Conservation (phyloP, 2,888 invertebrate species). For the Tinea semifulvella region DNA sequence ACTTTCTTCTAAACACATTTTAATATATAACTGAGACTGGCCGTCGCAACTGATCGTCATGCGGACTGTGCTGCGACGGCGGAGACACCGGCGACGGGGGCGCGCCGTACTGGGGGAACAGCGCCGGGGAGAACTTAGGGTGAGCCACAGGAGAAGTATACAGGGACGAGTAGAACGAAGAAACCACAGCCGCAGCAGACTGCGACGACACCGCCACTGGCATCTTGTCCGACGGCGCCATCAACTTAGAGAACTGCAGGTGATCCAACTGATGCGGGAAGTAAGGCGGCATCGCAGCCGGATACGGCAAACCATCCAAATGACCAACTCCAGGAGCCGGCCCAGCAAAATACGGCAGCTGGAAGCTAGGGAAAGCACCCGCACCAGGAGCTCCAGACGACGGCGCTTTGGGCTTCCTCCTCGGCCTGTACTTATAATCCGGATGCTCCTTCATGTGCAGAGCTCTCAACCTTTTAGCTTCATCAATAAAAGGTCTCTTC, state of each 20-base stretch:
- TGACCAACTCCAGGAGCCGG: slow-evolving; percentile 66
- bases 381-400: slow-evolving; percentile 57
- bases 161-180: slow-evolving; percentile 74
- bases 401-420: slow-evolving; percentile 83
- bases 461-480: slow-evolving; percentile 88
- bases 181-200: slow-evolving; percentile 69
- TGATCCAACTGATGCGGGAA: slow-evolving; percentile 80
- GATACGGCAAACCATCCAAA: slow-evolving; percentile 70
- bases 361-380: slow-evolving; percentile 71
- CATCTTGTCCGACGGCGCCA: slow-evolving; percentile 55
- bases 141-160: slow-evolving; percentile 66
- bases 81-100: slow-evolving; percentile 58
- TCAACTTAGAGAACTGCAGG: slow-evolving; percentile 70
- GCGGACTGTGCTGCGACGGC: slow-evolving; percentile 54
- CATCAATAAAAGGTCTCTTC: slow-evolving; percentile 94
- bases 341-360: slow-evolving; percentile 71
- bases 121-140: slow-evolving; percentile 60
- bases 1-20: slow-evolving; percentile 2
- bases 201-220: slow-evolving; percentile 51
- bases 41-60: slow-evolving; percentile 70
- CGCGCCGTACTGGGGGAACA: slow-evolving; percentile 62
- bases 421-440: slow-evolving; percentile 89
- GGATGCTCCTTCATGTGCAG: slow-evolving; percentile 93
- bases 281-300: slow-evolving; percentile 74
- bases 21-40: slow-evolving; percentile 75